Evolutionary conservation across 2,888 invertebrate species (phyloP).

Genomic region (Phymatocera aterrima): DNA sequence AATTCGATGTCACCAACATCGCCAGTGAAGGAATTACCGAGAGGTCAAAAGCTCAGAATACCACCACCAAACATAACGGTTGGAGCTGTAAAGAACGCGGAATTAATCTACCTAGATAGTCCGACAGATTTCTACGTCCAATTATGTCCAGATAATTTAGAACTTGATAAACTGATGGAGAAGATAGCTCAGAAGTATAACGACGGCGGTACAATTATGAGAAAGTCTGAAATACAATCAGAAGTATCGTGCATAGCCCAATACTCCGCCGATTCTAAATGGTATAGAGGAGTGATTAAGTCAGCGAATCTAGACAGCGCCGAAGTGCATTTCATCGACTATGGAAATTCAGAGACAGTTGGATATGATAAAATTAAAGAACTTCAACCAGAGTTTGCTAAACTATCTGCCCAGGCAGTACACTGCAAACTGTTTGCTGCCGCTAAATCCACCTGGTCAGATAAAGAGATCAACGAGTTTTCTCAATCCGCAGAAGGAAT

Average conservation of each 20-base stretch:
- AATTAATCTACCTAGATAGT: conserved; percentile 60
- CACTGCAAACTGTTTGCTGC: conserved; percentile 70
- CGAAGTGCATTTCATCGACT: conserved; percentile 82
- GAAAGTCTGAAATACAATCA: conserved; percentile 53
- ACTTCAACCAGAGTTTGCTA: conserved; percentile 62
- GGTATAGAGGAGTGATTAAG: conserved; percentile 81
- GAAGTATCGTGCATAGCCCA: conserved; percentile 67
- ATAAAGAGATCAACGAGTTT: conserved; percentile 58
- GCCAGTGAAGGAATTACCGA: conserved; percentile 16
- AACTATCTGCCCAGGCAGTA: conserved; percentile 69
- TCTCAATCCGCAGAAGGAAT: conserved; percentile 54
- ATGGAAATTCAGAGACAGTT: conserved; percentile 83
- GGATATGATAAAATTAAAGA: conserved; percentile 75
- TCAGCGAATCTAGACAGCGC: conserved; percentile 75
- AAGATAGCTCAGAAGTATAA: conserved; percentile 62
- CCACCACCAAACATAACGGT: conserved; percentile 58
- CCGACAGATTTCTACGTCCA: conserved; percentile 69
- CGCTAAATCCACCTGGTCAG: conserved; percentile 54
- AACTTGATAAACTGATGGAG: conserved; percentile 63
- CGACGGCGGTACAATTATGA: conserved; percentile 59
- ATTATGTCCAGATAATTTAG: conserved; percentile 62
- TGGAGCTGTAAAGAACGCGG: conserved; percentile 63
- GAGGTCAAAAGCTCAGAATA: conserved; percentile 48
- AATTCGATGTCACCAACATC: conserved; percentile 43
- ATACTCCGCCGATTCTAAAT: conserved; percentile 78